Conservation (phyloP, 2,797 vertebrate genomes). For the Acridotheres tristis region DNA sequence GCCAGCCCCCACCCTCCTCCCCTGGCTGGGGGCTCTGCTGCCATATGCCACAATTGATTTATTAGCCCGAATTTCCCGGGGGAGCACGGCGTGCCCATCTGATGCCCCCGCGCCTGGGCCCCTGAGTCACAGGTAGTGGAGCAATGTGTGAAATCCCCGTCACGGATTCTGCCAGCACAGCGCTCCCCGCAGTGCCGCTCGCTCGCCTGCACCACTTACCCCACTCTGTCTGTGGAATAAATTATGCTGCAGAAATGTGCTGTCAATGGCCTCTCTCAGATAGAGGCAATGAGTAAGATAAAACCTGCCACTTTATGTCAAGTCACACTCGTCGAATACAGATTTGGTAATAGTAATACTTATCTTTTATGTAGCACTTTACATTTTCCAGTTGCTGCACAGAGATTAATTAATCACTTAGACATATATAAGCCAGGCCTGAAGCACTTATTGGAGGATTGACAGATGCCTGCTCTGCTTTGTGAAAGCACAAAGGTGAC, state of each 20-base stretch:
- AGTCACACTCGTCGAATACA: conserved; percentile 35
- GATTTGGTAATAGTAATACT: conserved; percentile 61
- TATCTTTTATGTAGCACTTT: conserved; percentile 63
- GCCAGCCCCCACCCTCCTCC: not conserved
- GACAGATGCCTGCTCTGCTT: not conserved
- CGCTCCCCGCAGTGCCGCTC: not conserved
- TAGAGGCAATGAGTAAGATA: conserved; percentile 47
- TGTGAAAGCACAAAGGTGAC: not conserved
- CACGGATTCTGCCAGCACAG: rapidly evolving
- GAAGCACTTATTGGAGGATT: not conserved
- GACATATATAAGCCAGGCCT: not conserved
- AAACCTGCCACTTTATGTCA: conserved; percentile 58
- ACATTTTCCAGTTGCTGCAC: conserved; percentile 59
- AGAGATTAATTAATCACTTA: conserved; percentile 64
- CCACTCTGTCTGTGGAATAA: not conserved
- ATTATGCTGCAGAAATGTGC: conserved; percentile 26
- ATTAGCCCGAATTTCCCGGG: not conserved
- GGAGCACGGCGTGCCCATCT: not conserved
- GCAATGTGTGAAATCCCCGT: not conserved
- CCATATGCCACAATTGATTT: not conserved
- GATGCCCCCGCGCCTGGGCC: not conserved
- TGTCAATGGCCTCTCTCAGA: conserved; percentile 50
- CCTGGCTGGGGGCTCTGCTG: not conserved
- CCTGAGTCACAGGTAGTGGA: not conserved
- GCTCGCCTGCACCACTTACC: not conserved